Evolutionary conservation across 2,797 vertebrate species (phyloP).

Genomic region (Gobionotothen gibberifrons): DNA sequence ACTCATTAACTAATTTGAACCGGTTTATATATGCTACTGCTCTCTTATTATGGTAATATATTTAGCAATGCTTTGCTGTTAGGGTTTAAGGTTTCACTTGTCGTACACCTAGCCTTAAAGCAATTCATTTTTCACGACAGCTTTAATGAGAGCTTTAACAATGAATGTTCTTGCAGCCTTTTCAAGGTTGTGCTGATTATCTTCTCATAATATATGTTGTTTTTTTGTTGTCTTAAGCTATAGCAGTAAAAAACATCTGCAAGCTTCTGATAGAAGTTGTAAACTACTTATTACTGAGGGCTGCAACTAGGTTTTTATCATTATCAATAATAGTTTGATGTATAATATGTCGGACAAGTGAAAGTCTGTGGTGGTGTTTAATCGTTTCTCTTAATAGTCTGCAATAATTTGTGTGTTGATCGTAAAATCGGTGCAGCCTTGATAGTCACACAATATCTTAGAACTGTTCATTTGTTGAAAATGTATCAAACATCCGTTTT

Average conservation of each 20-base stretch:
- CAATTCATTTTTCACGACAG: not conserved
- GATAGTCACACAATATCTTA: not conserved
- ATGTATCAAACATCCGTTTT: not conserved
- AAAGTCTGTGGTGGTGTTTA: too few species aligned
- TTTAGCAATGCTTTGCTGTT: slow-evolving; percentile 1
- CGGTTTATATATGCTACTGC: not conserved
- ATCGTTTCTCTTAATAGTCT: too few species aligned
- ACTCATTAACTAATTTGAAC: slow-evolving; percentile 9
- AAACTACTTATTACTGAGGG: not conserved
- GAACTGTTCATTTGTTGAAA: not conserved
- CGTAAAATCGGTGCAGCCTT: too few species aligned
- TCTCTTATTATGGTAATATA: slow-evolving; percentile 7
- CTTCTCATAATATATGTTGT: not conserved
- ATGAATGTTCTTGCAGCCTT: too few species aligned
- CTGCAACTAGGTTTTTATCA: too few species aligned
- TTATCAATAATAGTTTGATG: too few species aligned
- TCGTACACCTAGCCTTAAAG: accelerated
- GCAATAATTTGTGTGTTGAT: too few species aligned
- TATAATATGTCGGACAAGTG: too few species aligned
- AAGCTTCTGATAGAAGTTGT: not conserved
- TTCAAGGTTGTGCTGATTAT: not conserved
- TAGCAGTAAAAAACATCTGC: not conserved
- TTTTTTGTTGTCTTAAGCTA: not conserved
- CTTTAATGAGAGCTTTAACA: not conserved
- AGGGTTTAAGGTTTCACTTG: not conserved